Evolutionary conservation across 2,797 vertebrate genomes (phyloP).

Genomic region (Thamnophis elegans): DNA sequence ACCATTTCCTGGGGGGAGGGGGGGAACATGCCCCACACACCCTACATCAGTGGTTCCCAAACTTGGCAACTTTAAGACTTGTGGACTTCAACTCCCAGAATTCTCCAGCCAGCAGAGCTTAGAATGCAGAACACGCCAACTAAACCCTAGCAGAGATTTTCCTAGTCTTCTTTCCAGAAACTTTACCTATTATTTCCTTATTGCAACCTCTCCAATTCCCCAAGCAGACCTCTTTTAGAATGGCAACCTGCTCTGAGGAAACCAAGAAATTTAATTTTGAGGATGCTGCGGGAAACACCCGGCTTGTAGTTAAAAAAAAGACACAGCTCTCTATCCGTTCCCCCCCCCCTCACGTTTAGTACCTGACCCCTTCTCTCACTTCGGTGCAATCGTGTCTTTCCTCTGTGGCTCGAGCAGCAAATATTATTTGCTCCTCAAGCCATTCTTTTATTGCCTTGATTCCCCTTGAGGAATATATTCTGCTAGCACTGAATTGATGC

Average conservation of each 20-base stretch:
- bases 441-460: constrained; percentile 42
- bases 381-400: constrained; percentile 6
- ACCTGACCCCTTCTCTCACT: constrained; percentile 28
- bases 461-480: constrained; percentile 31
- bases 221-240: background rate
- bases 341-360: constrained; percentile 8
- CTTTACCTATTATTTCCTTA: background rate
- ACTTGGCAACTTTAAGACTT: too few species aligned
- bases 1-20: too few species aligned
- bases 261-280: constrained; percentile 43
- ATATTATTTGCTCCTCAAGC: constrained; percentile 28
- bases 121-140: background rate
- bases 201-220: background rate
- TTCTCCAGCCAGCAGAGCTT: background rate
- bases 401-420: background rate
- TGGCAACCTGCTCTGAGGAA: constrained; percentile 27
- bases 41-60: too few species aligned
- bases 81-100: too few species aligned
- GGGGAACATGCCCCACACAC: too few species aligned
- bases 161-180: background rate
- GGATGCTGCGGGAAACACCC: background rate
- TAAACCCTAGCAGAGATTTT: background rate
- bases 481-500: constrained; percentile 18
- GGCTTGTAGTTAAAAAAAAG: constrained; percentile 2
- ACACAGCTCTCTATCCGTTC: constrained; percentile 12